Conservation (phyloP, 2,797 vertebrate genomes). For the Phoeniculus purpureus region DNA sequence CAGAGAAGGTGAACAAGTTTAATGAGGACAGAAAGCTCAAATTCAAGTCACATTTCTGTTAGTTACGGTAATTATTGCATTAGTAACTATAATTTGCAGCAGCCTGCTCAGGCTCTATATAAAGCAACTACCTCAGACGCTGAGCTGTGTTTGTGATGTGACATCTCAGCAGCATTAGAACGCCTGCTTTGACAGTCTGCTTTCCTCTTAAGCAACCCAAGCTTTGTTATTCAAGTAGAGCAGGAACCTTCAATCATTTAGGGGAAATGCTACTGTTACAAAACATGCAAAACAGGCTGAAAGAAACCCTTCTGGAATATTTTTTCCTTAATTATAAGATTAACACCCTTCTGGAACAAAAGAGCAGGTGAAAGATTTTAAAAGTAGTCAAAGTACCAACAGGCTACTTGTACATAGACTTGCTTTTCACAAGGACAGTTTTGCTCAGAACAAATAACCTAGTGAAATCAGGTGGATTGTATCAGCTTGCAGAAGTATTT, state of each 20-base stretch:
- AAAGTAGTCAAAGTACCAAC: background rate
- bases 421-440: slow-evolving; percentile 9
- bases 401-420: background rate
- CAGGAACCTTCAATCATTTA: slow-evolving; percentile 43
- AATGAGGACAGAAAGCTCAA: slow-evolving; percentile 81
- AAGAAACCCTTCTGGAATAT: slow-evolving; percentile 9
- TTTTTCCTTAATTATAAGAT: slow-evolving; percentile 14
- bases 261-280: slow-evolving; percentile 30
- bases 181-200: slow-evolving; percentile 25
- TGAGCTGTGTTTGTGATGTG: slow-evolving; percentile 22
- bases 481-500: background rate
- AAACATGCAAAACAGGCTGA: slow-evolving; percentile 42
- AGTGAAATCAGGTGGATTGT: background rate
- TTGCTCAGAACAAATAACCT: background rate
- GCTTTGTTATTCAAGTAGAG: slow-evolving; percentile 52
- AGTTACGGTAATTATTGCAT: slow-evolving; percentile 75
- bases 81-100: slow-evolving; percentile 59
- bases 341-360: slow-evolving; percentile 24
- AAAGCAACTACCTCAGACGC: slow-evolving; percentile 27
- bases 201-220: slow-evolving; percentile 27
- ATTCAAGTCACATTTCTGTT: slow-evolving; percentile 79
- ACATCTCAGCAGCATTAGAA: background rate
- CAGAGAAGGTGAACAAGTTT: slow-evolving; percentile 93
- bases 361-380: background rate
- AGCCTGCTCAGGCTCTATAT: slow-evolving; percentile 45